Evolutionary conservation across 2,888 invertebrate species (phyloP).

Genomic region (Branchellion lobata): DNA sequence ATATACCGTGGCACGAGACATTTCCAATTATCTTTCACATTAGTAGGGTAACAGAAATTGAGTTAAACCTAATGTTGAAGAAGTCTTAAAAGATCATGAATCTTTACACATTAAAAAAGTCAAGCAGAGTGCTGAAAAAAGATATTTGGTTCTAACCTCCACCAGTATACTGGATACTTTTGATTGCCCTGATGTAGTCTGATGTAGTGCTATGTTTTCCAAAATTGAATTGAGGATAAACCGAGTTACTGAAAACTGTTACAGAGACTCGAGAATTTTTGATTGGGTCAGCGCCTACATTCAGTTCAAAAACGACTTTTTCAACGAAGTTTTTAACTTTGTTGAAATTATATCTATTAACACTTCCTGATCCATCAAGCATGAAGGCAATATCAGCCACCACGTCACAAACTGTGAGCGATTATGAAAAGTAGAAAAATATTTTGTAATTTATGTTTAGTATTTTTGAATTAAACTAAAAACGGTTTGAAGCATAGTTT

Average conservation of each 20-base stretch:
- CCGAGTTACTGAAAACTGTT: not conserved
- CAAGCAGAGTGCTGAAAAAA: too few relatives aligned
- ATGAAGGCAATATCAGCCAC: too few relatives aligned
- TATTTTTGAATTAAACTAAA: too few relatives aligned
- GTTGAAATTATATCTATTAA: too few relatives aligned
- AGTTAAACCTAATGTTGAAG: too few relatives aligned
- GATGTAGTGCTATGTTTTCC: not conserved
- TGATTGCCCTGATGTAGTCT: not conserved
- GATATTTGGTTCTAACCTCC: conserved; percentile 5
- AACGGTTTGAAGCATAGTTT: too few relatives aligned
- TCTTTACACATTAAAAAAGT: too few relatives aligned
- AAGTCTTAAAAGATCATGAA: too few relatives aligned
- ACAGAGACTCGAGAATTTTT: conserved; percentile 12
- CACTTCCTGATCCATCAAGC: too few relatives aligned
- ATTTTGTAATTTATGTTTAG: too few relatives aligned
- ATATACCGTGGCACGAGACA: not conserved
- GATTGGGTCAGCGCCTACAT: conserved; percentile 24
- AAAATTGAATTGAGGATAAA: not conserved
- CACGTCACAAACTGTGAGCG: too few relatives aligned
- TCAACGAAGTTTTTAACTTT: conserved; percentile 24
- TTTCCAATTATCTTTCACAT: not conserved
- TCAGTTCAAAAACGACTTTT: not conserved
- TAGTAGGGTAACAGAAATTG: not conserved
- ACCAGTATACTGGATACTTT: not conserved
- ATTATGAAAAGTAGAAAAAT: too few relatives aligned